Evolutionary conservation across 23 tunicate genomes (phyloP).

Genomic region (Halocynthia roretzi): DNA sequence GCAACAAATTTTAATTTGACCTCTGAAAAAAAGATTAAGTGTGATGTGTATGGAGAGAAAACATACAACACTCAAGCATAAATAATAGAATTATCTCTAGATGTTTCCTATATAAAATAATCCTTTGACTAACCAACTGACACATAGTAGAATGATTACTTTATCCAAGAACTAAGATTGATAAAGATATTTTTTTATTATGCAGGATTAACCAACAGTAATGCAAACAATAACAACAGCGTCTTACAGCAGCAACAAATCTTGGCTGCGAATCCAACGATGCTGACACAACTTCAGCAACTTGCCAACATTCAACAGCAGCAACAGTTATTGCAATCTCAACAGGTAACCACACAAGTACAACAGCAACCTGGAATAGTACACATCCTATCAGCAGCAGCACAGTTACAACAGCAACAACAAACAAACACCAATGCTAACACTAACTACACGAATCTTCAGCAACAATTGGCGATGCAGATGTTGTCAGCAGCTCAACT

Average conservation of each 20-base stretch:
- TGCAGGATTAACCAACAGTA: constrained; percentile 21
- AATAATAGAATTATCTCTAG: not conserved
- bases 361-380: constrained; percentile 72
- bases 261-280: constrained; percentile 26
- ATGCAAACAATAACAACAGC: constrained; percentile 63
- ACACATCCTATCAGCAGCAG: constrained; percentile 93
- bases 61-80: not conserved
- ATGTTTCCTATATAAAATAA: not conserved
- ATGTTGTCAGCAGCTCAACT: constrained; percentile 53
- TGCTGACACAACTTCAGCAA: constrained; percentile 60
- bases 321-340: constrained; percentile 28
- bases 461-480: constrained; percentile 65
- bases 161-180: too few relatives aligned
- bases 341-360: constrained; percentile 5
- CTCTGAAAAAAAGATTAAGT: too few relatives aligned
- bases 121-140: too few relatives aligned
- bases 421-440: constrained; percentile 24
- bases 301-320: constrained; percentile 57
- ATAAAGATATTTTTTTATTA: not conserved
- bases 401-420: constrained; percentile 80
- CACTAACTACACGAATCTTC: constrained; percentile 17
- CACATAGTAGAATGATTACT: too few relatives aligned
- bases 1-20: too few relatives aligned
- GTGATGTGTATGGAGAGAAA: too few relatives aligned
- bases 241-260: constrained; percentile 36